Evolutionary conservation across 1,140 invertebrate genomes (phyloP), one percentile per base, ranked within the genome.

Genomic region (Hycleus phaleratus): DNA sequence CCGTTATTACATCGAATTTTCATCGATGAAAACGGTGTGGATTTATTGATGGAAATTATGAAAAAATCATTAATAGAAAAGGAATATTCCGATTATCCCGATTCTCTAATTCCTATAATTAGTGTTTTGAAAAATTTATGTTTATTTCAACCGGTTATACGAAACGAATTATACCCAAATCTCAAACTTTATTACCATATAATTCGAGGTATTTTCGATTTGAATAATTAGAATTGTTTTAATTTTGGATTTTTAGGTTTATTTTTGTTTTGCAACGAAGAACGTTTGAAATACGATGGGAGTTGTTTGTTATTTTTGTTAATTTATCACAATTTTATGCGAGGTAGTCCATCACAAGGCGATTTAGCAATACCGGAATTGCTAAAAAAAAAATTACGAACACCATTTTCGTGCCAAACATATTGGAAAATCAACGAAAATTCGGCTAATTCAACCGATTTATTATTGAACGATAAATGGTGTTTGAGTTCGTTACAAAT

Each of bases 91-190:
- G 78, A 82, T 63, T 85, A 83, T 72, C 81, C 83, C 2, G 84
- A 86, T 67, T 84, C 81, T 46, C 79, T 81, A 2, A 76, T 85
- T 46, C 79, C 83, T 42, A 79, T 81, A 62, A 68, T 85, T 38
- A 76, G 76, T 4, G 77, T 84, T 56, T 62, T 86, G 40, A 84
- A 83, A 72, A 76, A 78, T 51, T 63, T 85, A 6, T 77, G 75
- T 45, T 76, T 75, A 11, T 71, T 73, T 59, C 75, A 75, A 62
- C 42, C 71, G 26, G 71, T 69, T 12, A 71, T 78, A 56, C 73
- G 83, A 43, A 77, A 81, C 40, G 71, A 73, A 45, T 66, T 85
- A 8, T 77, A 79, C 3, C 76, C 74, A 63, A 71, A 78, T 55
- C 50, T 69, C 12, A 77, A 81, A 56, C 64, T 83, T 43, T 74